phyloP scores from a whole-genome alignment of 2,113 vertebrate genomes.

The Agapornis roseicollis region DNA sequence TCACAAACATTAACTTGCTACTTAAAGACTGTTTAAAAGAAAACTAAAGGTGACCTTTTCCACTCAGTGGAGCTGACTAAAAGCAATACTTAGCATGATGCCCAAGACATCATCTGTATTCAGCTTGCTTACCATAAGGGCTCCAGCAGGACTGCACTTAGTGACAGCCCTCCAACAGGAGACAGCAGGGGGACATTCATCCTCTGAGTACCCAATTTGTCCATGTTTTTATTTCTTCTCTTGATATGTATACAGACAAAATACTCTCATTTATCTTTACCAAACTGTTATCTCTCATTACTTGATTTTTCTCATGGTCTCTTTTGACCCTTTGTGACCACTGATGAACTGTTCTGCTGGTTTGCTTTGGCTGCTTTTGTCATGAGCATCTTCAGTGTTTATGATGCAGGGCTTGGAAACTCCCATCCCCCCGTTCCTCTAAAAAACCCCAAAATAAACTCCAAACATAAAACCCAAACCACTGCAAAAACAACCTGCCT shows the following conservation, averaged over 20 bases:
- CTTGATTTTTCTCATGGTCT: background rate
- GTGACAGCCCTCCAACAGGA: background rate
- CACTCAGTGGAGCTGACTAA: background rate
- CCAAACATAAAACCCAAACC: background rate
- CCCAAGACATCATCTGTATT: background rate
- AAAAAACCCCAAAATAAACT: background rate
- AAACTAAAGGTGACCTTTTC: slow-evolving; percentile 8
- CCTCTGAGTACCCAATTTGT: background rate
- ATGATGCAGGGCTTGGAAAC: background rate
- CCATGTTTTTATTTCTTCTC: background rate
- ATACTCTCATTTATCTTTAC: background rate
- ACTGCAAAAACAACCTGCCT: background rate
- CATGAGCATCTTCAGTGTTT: background rate
- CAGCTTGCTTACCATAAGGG: background rate
- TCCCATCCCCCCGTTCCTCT: background rate
- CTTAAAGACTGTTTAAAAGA: background rate
- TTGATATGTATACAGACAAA: background rate
- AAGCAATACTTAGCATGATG: background rate
- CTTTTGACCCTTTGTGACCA: background rate
- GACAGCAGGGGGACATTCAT: background rate
- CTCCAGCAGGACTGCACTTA: slow-evolving; percentile 2
- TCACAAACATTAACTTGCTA: background rate
- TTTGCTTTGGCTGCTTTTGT: background rate
- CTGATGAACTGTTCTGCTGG: background rate
- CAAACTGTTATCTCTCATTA: background rate